These are phyloP conservation scores for Paraescarpia echinospica DNA, from an alignment of 1,140 invertebrate species.

Conservation along the genomic window DNA sequence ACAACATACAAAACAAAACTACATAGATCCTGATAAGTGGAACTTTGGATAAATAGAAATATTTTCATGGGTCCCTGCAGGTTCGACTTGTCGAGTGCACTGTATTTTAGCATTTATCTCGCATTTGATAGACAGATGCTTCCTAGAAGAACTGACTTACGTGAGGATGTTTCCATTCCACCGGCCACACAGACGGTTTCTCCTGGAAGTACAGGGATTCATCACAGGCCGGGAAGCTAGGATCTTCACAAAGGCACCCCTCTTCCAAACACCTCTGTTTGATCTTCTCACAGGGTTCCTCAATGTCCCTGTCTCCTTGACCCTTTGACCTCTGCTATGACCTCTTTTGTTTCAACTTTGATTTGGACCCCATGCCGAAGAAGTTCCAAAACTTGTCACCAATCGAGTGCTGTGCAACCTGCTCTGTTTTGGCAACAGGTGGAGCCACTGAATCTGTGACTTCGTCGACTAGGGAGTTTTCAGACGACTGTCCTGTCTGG, in stretches of 20 bases:
- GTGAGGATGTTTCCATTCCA: conserved; percentile 51
- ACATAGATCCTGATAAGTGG: no score
- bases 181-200: conserved; percentile 33
- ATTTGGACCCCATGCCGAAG: background rate
- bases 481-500: background rate
- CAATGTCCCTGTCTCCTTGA: conserved; percentile 36
- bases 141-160: conserved; percentile 34
- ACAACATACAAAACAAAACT: background rate
- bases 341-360: background rate
- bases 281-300: conserved; percentile 35
- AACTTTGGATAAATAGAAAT: no score
- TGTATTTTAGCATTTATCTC: no score
- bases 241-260: conserved; percentile 53
- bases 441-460: background rate
- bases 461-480: background rate
- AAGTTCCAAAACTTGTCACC: background rate
- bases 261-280: conserved; percentile 43
- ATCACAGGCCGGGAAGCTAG: conserved; percentile 50
- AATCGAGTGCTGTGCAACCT: conserved; percentile 9
- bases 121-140: background rate
- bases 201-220: conserved; percentile 47
- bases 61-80: no score
- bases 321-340: background rate
- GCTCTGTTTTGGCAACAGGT: conserved; percentile 12
- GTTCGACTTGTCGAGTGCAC: no score